Base-by-base conservation (phyloP, 2,113 vertebrate genomes). In the Taurulus bubalis region DNA sequence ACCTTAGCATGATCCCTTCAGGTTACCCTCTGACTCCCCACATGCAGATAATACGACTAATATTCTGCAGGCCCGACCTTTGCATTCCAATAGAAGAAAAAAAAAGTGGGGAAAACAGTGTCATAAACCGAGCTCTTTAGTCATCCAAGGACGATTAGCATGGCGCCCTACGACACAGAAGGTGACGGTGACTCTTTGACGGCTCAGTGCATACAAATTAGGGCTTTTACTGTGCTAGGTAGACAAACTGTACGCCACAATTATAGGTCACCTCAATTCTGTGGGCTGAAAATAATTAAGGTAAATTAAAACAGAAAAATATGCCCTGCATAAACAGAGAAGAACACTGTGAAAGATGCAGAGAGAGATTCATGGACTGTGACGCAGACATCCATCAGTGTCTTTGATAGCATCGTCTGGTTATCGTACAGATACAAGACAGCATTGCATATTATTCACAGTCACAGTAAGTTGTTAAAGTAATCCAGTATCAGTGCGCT, bases 131-230 rank as follows among this genome's bases (percentile, higher is more conserved):
- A 53, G 77, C 70, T 89, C 80, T 85, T 81, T 91, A 88, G 79
- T 89, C 86, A 90, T 89, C 79, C 87, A 92, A 92, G 86, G 84
- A 90, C 78, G 80, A 92, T 93, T 92, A 94, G 85, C 76, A 71
- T 15, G 67, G 71, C 77, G 85, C 76, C 86, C 82, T 90, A 84
- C 74, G 80, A 90, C 87, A 82, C 88, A 86, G 87, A 83, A 87
- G 80, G 85, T 87, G 89, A 91, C 78, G 80, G 83, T 65, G 49
- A 65, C 77, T 84, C 80, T 84, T 75, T 86, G 75, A 85, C 64
- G 49, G 83, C 85, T 84, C 40, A 65, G 74, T 80, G 85, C 86
- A 94, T 94, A 84, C 75, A 74, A 92, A 94, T 91, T 63, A 90
- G 77, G 71, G 60, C 38, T 72, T 84, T 45, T 68, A 62, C 80